Base-by-base conservation (phyloP, 2,888 invertebrate species). In the Campoplex nolae region DNA sequence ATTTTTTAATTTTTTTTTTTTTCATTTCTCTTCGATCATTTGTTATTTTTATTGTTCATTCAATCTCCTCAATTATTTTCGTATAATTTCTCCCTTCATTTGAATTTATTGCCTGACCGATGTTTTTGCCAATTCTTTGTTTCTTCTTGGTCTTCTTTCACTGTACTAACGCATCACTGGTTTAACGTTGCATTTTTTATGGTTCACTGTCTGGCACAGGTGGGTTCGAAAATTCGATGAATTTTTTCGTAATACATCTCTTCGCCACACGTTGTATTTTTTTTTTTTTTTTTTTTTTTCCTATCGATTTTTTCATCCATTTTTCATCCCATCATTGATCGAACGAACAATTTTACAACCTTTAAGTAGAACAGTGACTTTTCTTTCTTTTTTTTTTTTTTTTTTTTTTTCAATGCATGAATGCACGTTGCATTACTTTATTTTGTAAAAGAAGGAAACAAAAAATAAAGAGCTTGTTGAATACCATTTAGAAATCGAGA, bases 191-290 rank as follows among this genome's bases (percentile, higher is more conserved):
- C 84, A 76, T 84, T 80, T 84, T 80, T 84, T 83, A 84, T 76
- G 91, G 90, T 91, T 92, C 91, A 78, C 86, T 92, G 91, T 93
- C 91, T 88, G 91, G 91, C 90, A 91, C 92, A 93, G 92, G 91
- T 92, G 92, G 92, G 92, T 92, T 78, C 68, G 70, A 74, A 81
- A 45, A 65, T 67, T 75, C 42, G 23, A 80, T 71, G 18, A 58
- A 80, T 73, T 68, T 65, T 32, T 45, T 70, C 38, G 68, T 42
- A 58, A 65, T 51, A 75, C 70, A 28, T 38, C 13, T 16, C 73
- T 51, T 51, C 58, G 67, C 74, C 62, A 71, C n/a, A 38, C 32
- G 42, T 62, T 42, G 8, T 23, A 62, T 62, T 54, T 71, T 54
- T 9, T 42, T 42, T 42, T 42, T 7, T 70, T 2, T 62, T 54